Evolutionary conservation across 1,140 invertebrate species (phyloP), one percentile per base, ranked within the genome.

Genomic region (Atta cephalotes): DNA sequence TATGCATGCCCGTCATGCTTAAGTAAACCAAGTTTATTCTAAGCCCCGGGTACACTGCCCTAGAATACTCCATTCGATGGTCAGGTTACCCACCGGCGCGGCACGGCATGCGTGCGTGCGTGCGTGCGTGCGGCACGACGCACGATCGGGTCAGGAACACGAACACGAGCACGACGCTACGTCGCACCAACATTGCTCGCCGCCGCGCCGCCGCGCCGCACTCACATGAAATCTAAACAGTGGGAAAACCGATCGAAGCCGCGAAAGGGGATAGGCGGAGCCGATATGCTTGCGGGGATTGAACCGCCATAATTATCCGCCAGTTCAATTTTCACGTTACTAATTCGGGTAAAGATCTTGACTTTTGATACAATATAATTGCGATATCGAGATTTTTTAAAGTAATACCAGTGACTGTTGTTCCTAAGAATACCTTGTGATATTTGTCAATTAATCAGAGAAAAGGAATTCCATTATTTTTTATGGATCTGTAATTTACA

Each of bases 1-100:
- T 94, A 94, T 93, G 93, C 93, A 94, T 94, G 93, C 94, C 87
- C 91, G 93, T 94, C 93, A 93, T 94, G 92, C 93, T 92, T 92
- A 93, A 92, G 90, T 92, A 93, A 94, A 94, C 92, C 88, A 90
- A 94, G 91, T 93, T 94, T 94, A 93, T 94, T 94, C 93, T 93
- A 92, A 93, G 92, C 91, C 91, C 87, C 87, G 91, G 89, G 92
- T 91, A 93, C 93, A 93, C 85, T 94, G 93, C 92, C 93, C 93
- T 90, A 93, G 92, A 93, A 92, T 93, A 93, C 92, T 91, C 88
- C 87, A 92, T 92, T 90, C 89, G 90, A 90, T 91, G 90, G 88
- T 92, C 89, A 90, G 89, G 89, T 89, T 88, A 89, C 82, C 86
- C 72, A 70, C 74, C 68, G 77, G 18, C 65, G 76, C 56, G 18